Percentiles rank a stretch among this genome's conserved stretches.
These are phyloP conservation scores for Acanthosepion pharaonis DNA, from an alignment of 2,888 invertebrate genomes.

Conservation along the genomic window DNA sequence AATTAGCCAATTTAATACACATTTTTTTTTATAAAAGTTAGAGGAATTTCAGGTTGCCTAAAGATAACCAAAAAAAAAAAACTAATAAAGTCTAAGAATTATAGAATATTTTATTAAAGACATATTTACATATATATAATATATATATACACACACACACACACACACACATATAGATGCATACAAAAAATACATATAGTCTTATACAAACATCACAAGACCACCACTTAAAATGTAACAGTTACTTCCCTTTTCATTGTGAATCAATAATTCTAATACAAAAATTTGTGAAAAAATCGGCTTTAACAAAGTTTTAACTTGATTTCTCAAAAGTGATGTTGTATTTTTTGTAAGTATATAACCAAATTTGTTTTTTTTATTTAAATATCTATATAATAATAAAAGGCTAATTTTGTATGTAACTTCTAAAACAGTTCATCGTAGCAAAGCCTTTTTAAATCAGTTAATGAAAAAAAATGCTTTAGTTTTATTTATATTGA, in stretches of 20 bases:
- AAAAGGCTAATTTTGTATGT: too few species aligned
- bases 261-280: background rate
- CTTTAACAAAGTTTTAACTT: background rate
- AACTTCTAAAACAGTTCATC: too few species aligned
- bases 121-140: background rate
- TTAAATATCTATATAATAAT: background rate
- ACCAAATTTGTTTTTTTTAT: background rate
- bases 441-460: too few species aligned
- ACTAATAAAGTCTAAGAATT: background rate
- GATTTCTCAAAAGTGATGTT: background rate
- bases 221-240: background rate
- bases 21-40: background rate
- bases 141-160: too few species aligned
- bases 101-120: background rate
- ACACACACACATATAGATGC: background rate
- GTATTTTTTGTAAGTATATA: background rate
- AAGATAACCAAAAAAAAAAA: background rate
- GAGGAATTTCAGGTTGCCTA: background rate
- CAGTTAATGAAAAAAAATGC: too few species aligned
- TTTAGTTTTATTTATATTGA: too few species aligned
- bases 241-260: background rate
- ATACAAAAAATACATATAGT: background rate
- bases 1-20: background rate
- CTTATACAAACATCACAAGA: background rate
- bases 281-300: background rate